A percentile compares a stretch with the other conserved stretches of the same genome.
phyloP scores from a whole-genome alignment of 1,140 invertebrate genomes.

The Periplaneta americana region DNA sequence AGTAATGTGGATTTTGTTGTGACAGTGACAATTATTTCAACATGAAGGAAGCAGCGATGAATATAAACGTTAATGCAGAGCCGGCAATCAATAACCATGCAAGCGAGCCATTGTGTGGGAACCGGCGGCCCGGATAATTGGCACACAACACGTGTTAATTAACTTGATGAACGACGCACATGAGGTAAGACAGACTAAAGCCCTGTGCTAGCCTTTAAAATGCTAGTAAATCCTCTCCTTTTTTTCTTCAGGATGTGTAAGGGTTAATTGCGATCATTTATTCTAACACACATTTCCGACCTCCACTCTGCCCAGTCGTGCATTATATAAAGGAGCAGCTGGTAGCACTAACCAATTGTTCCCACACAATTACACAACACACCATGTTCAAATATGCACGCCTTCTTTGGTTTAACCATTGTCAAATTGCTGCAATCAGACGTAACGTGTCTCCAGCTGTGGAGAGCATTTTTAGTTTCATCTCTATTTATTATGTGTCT shows the following conservation, averaged over 20 bases:
- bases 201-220: background rate
- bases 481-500: no score
- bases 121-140: background rate
- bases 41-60: background rate
- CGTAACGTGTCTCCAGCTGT: no score
- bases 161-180: background rate
- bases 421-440: background rate
- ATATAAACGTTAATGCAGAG: background rate
- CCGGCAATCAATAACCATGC: background rate
- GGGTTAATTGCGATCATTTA: background rate
- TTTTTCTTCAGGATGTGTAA: background rate
- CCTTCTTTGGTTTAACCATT: background rate
- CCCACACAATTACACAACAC: background rate
- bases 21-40: background rate
- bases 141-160: background rate
- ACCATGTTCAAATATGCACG: background rate
- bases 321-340: background rate
- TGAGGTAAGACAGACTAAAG: background rate
- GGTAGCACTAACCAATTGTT: background rate
- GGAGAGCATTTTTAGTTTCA: no score
- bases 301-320: background rate
- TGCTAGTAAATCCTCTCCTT: background rate
- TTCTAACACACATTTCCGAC: background rate
- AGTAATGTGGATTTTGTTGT: background rate
- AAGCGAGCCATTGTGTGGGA: background rate